These are phyloP conservation scores for Aulostomus chinensis DNA, from an alignment of 2,797 vertebrate genomes.

Conservation along the genomic window DNA sequence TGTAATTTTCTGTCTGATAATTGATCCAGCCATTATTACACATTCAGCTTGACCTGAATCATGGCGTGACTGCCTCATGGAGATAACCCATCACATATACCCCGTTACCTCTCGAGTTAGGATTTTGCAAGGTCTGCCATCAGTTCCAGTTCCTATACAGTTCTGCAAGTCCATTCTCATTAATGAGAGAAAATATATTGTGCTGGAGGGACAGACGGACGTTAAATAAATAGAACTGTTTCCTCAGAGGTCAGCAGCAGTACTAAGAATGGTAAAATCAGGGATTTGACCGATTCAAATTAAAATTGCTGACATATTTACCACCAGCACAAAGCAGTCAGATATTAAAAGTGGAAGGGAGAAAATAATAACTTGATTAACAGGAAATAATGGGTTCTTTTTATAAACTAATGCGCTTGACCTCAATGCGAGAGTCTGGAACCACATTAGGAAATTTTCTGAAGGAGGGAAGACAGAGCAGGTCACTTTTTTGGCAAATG, in stretches of 20 bases:
- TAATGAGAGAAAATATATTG: slow-evolving; percentile 58
- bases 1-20: slow-evolving; percentile 46
- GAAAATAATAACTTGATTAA: slow-evolving; percentile 62
- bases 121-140: slow-evolving; percentile 27
- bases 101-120: slow-evolving; percentile 19
- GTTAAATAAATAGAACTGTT: slow-evolving; percentile 63
- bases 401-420: slow-evolving; percentile 57
- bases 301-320: slow-evolving; percentile 48
- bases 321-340: slow-evolving; percentile 14
- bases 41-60: slow-evolving; percentile 50
- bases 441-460: slow-evolving; percentile 30
- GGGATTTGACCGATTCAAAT: slow-evolving; percentile 69
- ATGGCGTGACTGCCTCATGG: slow-evolving; percentile 22
- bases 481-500: slow-evolving; percentile 13
- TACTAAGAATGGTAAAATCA: slow-evolving; percentile 44
- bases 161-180: slow-evolving; percentile 47
- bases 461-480: slow-evolving; percentile 9
- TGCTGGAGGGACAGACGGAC: not conserved
- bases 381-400: slow-evolving; percentile 50
- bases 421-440: slow-evolving; percentile 28
- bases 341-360: slow-evolving; percentile 33
- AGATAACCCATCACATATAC: slow-evolving; percentile 55
- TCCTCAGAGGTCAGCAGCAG: slow-evolving; percentile 31
- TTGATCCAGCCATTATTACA: slow-evolving; percentile 42
- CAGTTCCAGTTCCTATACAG: slow-evolving; percentile 21